Evolutionary conservation across 2,888 invertebrate genomes (phyloP), one percentile per base, ranked within the genome.

Genomic region (Phania funesta): DNA sequence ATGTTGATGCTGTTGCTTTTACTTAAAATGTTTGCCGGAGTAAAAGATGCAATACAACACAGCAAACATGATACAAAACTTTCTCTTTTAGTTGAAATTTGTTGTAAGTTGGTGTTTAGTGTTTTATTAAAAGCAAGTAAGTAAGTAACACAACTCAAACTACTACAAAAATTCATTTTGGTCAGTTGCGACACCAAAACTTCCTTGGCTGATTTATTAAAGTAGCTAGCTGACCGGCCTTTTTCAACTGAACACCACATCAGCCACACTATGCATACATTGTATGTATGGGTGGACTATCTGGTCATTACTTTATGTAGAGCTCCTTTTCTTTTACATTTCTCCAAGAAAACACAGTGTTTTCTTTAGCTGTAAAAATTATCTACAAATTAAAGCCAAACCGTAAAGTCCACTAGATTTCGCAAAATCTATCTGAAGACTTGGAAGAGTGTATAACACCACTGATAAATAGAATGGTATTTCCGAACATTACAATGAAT

Each of bases 61-160:
- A 64, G 54, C 41, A 65, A 56, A 62, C 41, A 46, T 38, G 35
- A 3, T 67, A 32, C 38, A 58, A 54, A 85, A 85, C 86, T 86
- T 86, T 86, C 86, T 86, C 86, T 86, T 86, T 85, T 85, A 86
- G 85, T 85, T 84, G 52, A 58, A 80, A 78, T 70, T 83, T 75
- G 81, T 82, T 78, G 68, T 50, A 68, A 74, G 64, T 82, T 64
- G 73, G 68, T 82, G 64, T 82, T 73, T 71, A 65, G 68, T 52
- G 65, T 70, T 74, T 68, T 76, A 60, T 68, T 48, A 54, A 68
- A 68, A 60, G 48, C 62, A 54, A 64, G 64, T 68, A 60, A 46
- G 44, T 46, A 67, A 73, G n/a, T 9, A 38, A 32, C 50, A 65
- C 52, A 60, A 52, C 38, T 50, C 75, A 54, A 44, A 20, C 67